Base-by-base conservation (phyloP, 37 sponge, comb jelly and placozoan genomes). In the Ianthella basta region DNA sequence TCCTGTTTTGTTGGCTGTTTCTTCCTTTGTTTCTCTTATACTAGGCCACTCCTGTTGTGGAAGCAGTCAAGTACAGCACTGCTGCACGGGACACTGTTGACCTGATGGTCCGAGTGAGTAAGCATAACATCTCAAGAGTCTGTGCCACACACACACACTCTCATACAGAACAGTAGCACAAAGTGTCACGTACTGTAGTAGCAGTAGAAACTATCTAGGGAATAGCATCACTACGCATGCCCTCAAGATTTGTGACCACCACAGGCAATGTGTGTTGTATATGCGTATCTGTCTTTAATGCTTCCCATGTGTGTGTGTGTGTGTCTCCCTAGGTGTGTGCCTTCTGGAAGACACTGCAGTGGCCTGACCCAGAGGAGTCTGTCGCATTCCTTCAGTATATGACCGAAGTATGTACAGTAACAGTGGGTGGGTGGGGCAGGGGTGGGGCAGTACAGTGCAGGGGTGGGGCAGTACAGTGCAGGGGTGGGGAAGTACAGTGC, bases 21-120 rank as follows among this genome's bases (percentile, higher is more conserved):
- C 34, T 33, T 30, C 32, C 34, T 2, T 5, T 33, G 1, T 13
- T 6, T 69, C 3, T 30, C 12, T 8, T 44, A 1, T 33, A 1
- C 32, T 53, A 75, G 78, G 78, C 78, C 21, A 44, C 38, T 41
- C 78, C 78, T 40, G 15, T 75, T 13, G 23, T 75, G 54, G 25
- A 75, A 24, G 5, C 78, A 36, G 78, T 75, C 38, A 39, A 75
- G 54, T 75, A 75, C 53, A 39, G 53, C 21, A 53, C 78, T 15
- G 78, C 78, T 41, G 78, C 40, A 20, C 44, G 78, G n/a, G 78
- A 75, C 53, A 75, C 78, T 53, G 40, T 75, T 75, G 78, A 75
- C 54, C 54, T 75, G 1, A 40, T 75, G 44, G 21, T 41, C 54
- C 35, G 78, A 36, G 78, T 75, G 40, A 36, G 78, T 75, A 24